phyloP scores from a whole-genome alignment of 2,113 vertebrate genomes.

The Phalacrocorax aristotelis region DNA sequence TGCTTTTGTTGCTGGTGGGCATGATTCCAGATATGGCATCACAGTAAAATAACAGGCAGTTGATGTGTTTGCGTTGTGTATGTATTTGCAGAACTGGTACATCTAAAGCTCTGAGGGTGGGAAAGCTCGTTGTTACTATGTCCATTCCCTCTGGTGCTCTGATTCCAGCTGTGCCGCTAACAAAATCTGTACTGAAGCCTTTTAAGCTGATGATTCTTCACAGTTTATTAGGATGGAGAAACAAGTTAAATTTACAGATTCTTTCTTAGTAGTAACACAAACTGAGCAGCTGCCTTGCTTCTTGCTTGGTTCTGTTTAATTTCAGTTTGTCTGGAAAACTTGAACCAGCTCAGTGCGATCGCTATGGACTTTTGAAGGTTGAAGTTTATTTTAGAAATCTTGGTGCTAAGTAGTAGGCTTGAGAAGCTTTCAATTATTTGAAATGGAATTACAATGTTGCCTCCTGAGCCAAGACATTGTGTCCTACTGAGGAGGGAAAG shows the following conservation, averaged over 20 bases:
- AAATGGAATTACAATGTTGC: neutral
- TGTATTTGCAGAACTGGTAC: neutral
- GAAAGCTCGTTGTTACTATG: neutral
- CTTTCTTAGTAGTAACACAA: neutral
- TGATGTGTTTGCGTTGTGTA: rapidly evolving
- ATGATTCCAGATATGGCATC: neutral
- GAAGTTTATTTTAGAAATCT: conserved; percentile 12
- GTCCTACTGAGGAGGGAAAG: neutral
- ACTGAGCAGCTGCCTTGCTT: neutral
- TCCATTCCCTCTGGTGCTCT: neutral
- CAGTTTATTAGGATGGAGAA: neutral
- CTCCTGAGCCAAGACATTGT: neutral
- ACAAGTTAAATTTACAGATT: neutral
- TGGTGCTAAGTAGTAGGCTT: neutral
- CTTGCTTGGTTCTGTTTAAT: neutral
- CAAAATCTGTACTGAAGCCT: neutral
- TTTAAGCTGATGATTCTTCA: neutral
- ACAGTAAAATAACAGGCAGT: neutral
- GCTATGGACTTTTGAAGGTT: neutral
- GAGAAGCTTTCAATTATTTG: neutral
- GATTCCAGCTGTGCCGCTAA: rapidly evolving
- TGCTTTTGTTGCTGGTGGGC: neutral
- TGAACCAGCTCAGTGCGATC: neutral
- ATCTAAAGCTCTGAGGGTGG: neutral
- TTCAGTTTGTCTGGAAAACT: neutral